Conservation (phyloP, 2,113 vertebrate genomes). For the Neotragus pygmaeus region DNA sequence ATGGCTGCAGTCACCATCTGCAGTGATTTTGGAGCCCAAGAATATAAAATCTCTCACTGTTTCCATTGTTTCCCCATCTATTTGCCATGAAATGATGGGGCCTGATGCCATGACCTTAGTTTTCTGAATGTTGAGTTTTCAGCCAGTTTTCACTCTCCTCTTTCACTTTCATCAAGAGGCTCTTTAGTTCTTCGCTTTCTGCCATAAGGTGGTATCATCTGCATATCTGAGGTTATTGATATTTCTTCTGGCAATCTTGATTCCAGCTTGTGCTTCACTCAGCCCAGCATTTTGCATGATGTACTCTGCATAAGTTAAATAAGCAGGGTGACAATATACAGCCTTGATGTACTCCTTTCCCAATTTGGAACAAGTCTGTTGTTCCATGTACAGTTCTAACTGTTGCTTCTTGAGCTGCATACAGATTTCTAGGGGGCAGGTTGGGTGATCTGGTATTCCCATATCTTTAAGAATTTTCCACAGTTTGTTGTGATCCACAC, state of each 20-base stretch:
- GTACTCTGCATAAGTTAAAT: background rate
- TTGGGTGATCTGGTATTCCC: background rate
- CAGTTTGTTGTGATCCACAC: background rate
- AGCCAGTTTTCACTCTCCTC: background rate
- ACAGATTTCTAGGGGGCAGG: background rate
- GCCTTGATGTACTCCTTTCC: background rate
- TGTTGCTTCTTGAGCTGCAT: background rate
- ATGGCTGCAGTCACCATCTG: too few relatives aligned
- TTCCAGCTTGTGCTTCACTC: background rate
- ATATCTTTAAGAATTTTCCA: background rate
- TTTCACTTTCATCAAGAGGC: background rate
- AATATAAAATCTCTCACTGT: too few relatives aligned
- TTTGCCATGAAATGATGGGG: too few relatives aligned
- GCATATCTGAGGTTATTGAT: background rate
- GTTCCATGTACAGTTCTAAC: background rate
- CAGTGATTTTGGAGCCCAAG: too few relatives aligned
- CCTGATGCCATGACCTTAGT: too few relatives aligned
- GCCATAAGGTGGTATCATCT: background rate
- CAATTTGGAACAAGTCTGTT: background rate
- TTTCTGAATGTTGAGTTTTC: background rate
- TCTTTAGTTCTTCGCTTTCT: background rate
- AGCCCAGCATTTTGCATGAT: background rate
- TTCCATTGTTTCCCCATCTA: too few relatives aligned
- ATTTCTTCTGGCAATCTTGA: background rate
- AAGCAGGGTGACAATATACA: background rate